Evolutionary conservation across 1,140 invertebrate genomes (phyloP).

Genomic region (Drosophila lacertosa): DNA sequence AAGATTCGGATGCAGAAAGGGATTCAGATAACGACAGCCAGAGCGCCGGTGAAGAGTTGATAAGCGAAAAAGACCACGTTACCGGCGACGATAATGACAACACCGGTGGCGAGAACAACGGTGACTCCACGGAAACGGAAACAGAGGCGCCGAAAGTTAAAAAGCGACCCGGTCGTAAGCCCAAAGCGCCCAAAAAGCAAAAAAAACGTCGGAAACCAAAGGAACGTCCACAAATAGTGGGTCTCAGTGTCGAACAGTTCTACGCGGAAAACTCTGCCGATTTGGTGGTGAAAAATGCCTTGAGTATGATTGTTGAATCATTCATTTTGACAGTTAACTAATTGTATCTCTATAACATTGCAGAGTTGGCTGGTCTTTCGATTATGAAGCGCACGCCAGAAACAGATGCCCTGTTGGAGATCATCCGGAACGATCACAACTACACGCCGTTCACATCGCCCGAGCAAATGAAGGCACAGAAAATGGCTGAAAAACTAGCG

Average conservation of each 20-base stretch:
- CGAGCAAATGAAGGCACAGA: slow-evolving; percentile 83
- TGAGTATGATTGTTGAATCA: slow-evolving; percentile 61
- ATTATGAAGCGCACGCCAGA: slow-evolving; percentile 65
- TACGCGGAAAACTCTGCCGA: slow-evolving; percentile 72
- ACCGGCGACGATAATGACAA: slow-evolving; percentile 64
- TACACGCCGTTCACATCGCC: slow-evolving; percentile 87
- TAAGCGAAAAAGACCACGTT: slow-evolving; percentile 55
- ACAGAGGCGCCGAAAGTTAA: slow-evolving; percentile 53
- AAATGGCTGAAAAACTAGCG: slow-evolving; percentile 58
- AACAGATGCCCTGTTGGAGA: slow-evolving; percentile 69
- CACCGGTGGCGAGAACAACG: slow-evolving; percentile 53
- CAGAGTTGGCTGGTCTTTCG: slow-evolving; percentile 75
- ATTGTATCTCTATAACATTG: slow-evolving; percentile 46
- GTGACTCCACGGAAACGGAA: slow-evolving; percentile 69
- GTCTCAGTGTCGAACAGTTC: slow-evolving; percentile 76
- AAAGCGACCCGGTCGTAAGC: slow-evolving; percentile 63
- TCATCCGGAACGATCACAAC: slow-evolving; percentile 88
- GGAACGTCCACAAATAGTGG: slow-evolving; percentile 75
- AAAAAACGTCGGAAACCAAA: slow-evolving; percentile 66
- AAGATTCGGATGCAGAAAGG: slow-evolving; percentile 60
- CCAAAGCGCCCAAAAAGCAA: slow-evolving; percentile 57
- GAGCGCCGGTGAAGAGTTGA: slow-evolving; percentile 42
- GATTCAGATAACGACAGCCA: slow-evolving; percentile 51
- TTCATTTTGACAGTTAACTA: neutral
- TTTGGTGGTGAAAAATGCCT: slow-evolving; percentile 76